These are phyloP conservation scores for Choloepus didactylus DNA, from an alignment of 2,797 vertebrate genomes.

Conservation along the genomic window DNA sequence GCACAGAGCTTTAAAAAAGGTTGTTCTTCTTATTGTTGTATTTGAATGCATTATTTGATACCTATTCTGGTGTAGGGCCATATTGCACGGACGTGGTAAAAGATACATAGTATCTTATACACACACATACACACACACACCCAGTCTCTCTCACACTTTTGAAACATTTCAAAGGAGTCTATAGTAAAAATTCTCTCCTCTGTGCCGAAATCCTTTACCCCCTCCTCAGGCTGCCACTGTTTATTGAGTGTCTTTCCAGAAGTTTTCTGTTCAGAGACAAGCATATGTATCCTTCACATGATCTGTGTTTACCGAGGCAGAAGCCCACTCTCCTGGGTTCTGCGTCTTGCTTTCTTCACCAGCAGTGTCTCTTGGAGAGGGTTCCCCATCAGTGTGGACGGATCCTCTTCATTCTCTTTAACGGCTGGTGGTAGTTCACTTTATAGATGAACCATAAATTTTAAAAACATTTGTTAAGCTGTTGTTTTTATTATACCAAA, in stretches of 20 bases:
- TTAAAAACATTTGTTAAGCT: neutral
- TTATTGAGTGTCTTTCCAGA: neutral
- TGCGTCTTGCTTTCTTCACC: too few relatives aligned
- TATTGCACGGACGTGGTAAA: neutral
- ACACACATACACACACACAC: too few relatives aligned
- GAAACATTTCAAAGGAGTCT: neutral
- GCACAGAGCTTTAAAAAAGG: neutral
- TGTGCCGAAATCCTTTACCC: neutral
- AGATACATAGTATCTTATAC: neutral
- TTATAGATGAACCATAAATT: neutral
- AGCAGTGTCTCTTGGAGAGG: neutral
- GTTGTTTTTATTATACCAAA: neutral
- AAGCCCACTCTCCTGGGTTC: neutral
- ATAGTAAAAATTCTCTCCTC: neutral
- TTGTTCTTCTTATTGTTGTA: too few relatives aligned
- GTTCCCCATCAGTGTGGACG: fast-evolving
- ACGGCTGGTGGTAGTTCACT: too few relatives aligned
- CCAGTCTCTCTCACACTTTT: too few relatives aligned
- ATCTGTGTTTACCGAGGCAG: fast-evolving
- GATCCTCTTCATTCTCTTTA: neutral
- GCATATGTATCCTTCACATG: fast-evolving
- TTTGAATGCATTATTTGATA: neutral
- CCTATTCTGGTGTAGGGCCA: neutral
- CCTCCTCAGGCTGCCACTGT: neutral
- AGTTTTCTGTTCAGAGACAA: neutral